Evolutionary conservation across 2,113 vertebrate genomes (phyloP), one percentile per base, ranked within the genome.

Genomic region (Caracal caracal): DNA sequence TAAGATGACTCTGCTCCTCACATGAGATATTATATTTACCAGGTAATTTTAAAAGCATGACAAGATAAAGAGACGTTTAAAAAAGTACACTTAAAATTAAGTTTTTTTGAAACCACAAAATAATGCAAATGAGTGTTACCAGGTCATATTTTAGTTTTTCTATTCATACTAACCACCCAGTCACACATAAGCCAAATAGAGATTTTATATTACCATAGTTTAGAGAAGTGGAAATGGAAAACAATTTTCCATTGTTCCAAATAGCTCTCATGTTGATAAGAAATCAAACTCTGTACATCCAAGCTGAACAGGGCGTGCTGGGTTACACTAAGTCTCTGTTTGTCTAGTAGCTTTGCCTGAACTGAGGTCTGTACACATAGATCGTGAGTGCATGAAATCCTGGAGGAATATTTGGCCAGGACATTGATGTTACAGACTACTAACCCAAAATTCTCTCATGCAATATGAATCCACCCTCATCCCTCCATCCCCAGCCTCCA

Each of bases 241-340:
- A 90, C 83, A 80, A 86, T 90, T 97, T 96, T 49, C 79, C 59
- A 84, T 92, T 94, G 83, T 86, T 95, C 80, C 71, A 88, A 85
- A 89, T 79, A 93, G 80, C 75, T 73, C 71, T 93, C 66, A n/a
- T 22, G 89, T 92, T 93, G 89, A 85, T 95, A 81, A 98, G 95
- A 97, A 96, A 97, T 97, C 94, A 96, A 75, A 85, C 68, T 82
- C 53, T 78, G 40, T 26, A 96, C 61, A 94, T 70, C 40, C 53
- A 51, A 76, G 56, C 79, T 89, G 88, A 95, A 59, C 79, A 79
- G 37, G 71, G 2, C 12, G 0, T 80, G 35, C 94, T 89, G 85
- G 40, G 93, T 37, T 84, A 76, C 61, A 15, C 49, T 2, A 81
- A 88, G 73, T 61, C 51, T 96, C 81, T 88, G 33, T 93, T 73